A percentile compares a stretch with the other conserved stretches of the same genome.
Evolutionary conservation across 2,113 vertebrate species (phyloP).

Genomic region (Oncorhynchus gorbuscha): DNA sequence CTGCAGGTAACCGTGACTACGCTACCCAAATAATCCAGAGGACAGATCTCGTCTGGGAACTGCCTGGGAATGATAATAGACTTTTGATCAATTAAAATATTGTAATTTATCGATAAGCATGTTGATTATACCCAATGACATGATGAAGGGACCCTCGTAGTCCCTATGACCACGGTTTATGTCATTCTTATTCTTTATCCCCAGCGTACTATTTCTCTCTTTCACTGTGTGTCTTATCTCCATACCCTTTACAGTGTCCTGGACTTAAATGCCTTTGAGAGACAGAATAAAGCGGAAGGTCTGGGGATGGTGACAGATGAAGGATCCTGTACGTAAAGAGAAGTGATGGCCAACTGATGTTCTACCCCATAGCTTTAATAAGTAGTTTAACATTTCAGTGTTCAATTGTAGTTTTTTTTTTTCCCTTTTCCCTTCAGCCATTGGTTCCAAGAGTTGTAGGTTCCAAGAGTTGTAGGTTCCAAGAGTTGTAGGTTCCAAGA

Average conservation of each 20-base stretch:
- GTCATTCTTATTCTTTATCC: not conserved
- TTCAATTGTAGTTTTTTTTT: too few species aligned
- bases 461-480: too few species aligned
- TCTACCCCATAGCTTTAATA: not conserved
- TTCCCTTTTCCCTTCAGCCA: too few species aligned
- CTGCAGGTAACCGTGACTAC: conserved; percentile 81
- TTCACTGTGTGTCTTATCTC: not conserved
- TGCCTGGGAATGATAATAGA: too few species aligned
- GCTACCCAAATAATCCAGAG: not conserved
- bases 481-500: too few species aligned
- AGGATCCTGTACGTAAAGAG: conserved; percentile 89
- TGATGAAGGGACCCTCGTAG: not conserved
- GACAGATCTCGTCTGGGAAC: not conserved
- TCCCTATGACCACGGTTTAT: not conserved
- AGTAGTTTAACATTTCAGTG: too few species aligned
- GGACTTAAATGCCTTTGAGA: conserved; percentile 98
- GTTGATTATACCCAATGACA: too few species aligned
- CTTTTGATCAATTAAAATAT: too few species aligned
- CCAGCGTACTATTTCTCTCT: not conserved
- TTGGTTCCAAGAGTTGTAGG: too few species aligned
- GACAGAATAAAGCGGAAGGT: conserved; percentile 98
- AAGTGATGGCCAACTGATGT: not conserved
- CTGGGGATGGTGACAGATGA: conserved; percentile 99
- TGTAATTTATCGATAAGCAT: too few species aligned
- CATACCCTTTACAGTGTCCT: conserved; percentile 78